Evolutionary conservation across 2,797 vertebrate species (phyloP).

Genomic region (Prunella strophiata): DNA sequence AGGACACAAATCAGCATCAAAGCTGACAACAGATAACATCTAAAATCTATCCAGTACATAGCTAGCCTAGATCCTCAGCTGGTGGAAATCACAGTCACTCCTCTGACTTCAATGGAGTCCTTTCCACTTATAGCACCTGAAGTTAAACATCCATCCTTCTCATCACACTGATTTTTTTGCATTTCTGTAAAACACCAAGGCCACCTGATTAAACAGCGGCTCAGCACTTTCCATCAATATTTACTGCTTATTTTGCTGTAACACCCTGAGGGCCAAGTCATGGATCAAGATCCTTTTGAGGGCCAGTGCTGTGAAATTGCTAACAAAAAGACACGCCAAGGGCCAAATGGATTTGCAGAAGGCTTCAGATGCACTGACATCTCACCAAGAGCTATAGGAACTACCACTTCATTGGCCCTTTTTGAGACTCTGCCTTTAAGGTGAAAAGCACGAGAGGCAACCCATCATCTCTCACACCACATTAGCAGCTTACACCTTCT

Average conservation of each 20-base stretch:
- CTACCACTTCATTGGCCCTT: neutral
- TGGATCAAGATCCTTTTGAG: neutral
- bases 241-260: neutral
- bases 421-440: neutral
- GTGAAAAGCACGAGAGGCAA: accelerated
- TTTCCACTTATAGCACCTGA: neutral
- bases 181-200: conserved; percentile 54
- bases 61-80: neutral
- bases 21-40: conserved; percentile 30
- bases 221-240: neutral
- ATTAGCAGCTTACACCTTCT: neutral
- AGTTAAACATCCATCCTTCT: conserved; percentile 11
- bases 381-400: conserved; percentile 25
- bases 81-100: neutral
- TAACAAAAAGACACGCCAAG: neutral
- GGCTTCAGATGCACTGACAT: neutral
- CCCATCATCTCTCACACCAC: neutral
- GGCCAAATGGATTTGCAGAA: conserved; percentile 2
- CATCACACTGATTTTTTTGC: neutral
- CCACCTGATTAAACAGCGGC: neutral
- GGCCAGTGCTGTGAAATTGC: conserved; percentile 27
- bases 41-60: neutral
- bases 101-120: neutral
- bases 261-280: neutral
- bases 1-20: conserved; percentile 8